A percentile compares a stretch with the other conserved stretches of the same genome.
Evolutionary conservation across 2,797 vertebrate genomes (phyloP).

Genomic region (Tinamus major): DNA sequence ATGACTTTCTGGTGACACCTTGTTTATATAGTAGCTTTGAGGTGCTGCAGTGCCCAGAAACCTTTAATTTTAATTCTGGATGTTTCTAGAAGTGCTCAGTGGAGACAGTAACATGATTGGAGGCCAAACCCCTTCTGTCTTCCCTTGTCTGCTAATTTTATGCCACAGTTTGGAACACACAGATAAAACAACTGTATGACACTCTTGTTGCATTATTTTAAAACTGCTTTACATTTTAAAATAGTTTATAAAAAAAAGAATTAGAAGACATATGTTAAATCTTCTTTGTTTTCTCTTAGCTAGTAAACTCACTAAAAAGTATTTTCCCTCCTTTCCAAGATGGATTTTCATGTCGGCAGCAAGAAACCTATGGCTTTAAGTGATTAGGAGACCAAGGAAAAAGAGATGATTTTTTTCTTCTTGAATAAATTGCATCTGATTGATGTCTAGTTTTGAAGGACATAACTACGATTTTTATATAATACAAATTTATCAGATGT

Average conservation of each 20-base stretch:
- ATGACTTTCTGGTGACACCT: background rate
- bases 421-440: background rate
- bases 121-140: background rate
- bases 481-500: background rate
- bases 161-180: background rate
- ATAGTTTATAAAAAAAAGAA: background rate
- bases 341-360: background rate
- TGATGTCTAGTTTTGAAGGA: background rate
- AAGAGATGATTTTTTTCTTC: background rate
- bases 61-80: background rate
- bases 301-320: background rate
- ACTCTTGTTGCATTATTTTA: background rate
- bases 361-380: background rate
- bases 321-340: background rate
- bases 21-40: background rate
- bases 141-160: background rate
- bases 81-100: background rate
- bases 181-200: background rate
- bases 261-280: background rate
- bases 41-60: background rate
- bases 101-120: background rate
- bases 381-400: background rate
- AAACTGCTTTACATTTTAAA: background rate
- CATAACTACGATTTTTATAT: background rate
- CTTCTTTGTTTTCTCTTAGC: background rate